Evolutionary conservation across 2,888 invertebrate species (phyloP), one percentile per base, ranked within the genome.

Genomic region (Blastobasis lacticolella): DNA sequence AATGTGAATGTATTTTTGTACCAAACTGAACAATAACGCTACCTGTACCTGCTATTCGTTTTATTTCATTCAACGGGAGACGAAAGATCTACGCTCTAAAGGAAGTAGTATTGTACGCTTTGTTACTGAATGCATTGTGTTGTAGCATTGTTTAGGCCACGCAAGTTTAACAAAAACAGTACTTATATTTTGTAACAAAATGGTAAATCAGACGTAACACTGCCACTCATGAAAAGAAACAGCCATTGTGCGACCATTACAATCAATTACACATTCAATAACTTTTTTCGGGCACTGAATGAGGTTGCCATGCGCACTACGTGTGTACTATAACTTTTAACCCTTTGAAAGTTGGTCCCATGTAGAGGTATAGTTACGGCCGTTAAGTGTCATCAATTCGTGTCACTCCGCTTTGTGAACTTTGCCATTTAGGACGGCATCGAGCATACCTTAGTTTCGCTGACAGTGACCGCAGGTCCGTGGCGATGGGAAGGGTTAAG

Each of bases 91-190:
- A 64, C 67, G 57, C 23, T 48, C 57, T 55, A 62, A 54, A 68
- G 75, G 75, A 75, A 74, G 67, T 57, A 46, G 61, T 62, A 71
- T 77, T 75, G 71, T 72, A 55, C 58, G 54, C 56, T 62, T 60
- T 65, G 67, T 66, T 67, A 60, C 60, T 59, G 58, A 59, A 10
- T 38, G 61, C 61, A 63, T 68, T 68, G 60, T 57, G 49, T 37
- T 38, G 46, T 10, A 6, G 58, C 60, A 60, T 64, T 66, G 62
- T 65, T 63, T 59, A 60, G 53, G 38, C 36, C 23, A 41, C 43
- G 49, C 10, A 43, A 37, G 49, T 49, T 23, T 45, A 38, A 45
- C 38, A 38, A 49, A 45, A 49, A 46, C 38, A 37, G 37, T 38
- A 23, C 23, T 23, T 23, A 6, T 37, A 46, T 46, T 46, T 46